A percentile compares a stretch with the other conserved stretches of the same genome.
Evolutionary conservation across 2,113 vertebrate genomes (phyloP).

Genomic region (Aplodontia rufa): DNA sequence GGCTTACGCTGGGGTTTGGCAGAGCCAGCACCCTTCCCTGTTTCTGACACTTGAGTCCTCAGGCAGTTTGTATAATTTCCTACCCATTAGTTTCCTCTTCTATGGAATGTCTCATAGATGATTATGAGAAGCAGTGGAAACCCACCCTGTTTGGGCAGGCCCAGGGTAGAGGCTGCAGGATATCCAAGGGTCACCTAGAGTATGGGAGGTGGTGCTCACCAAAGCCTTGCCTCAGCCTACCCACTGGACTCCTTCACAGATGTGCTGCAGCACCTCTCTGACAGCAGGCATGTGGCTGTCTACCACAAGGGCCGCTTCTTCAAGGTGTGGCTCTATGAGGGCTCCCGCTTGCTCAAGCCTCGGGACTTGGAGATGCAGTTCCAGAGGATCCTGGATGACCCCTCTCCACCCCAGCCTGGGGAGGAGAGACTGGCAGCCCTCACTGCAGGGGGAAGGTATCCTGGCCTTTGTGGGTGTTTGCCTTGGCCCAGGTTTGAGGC

Average conservation of each 20-base stretch:
- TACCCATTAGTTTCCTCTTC: not conserved
- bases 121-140: not conserved
- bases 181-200: not conserved
- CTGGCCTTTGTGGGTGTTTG: not conserved
- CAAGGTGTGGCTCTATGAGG: slow-evolving; percentile 92
- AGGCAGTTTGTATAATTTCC: not conserved
- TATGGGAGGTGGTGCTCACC: too few species aligned
- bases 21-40: not conserved
- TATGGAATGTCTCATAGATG: not conserved
- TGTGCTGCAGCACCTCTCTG: slow-evolving; percentile 89
- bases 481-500: not conserved
- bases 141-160: not conserved
- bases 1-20: not conserved
- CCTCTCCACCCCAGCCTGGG: slow-evolving; percentile 88
- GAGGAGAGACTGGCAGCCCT: slow-evolving; percentile 91
- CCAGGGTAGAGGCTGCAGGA: not conserved
- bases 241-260: slow-evolving; percentile 81
- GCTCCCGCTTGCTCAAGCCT: slow-evolving; percentile 89
- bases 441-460: slow-evolving; percentile 91
- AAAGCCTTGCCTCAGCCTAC: not conserved
- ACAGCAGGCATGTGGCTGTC: slow-evolving; percentile 92
- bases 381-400: slow-evolving; percentile 92
- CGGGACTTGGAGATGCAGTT: slow-evolving; percentile 93
- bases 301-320: slow-evolving; percentile 94
- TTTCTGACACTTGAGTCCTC: not conserved